These are phyloP conservation scores for Amiota minor DNA, from an alignment of 2,888 invertebrate species.

Conservation along the genomic window DNA sequence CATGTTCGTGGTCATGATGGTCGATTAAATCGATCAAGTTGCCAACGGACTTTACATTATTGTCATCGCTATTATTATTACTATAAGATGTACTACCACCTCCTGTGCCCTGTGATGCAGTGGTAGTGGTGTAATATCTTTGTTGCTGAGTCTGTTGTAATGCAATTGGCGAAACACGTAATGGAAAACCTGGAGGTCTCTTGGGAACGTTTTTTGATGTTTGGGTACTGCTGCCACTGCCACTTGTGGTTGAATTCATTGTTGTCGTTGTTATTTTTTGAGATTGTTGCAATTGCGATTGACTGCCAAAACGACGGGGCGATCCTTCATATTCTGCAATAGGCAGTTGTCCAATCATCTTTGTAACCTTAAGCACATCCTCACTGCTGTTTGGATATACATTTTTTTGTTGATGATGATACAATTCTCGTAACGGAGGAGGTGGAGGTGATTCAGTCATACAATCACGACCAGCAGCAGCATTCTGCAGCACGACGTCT, in stretches of 20 bases:
- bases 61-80: conserved; percentile 36
- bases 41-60: conserved; percentile 53
- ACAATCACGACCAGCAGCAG: conserved; percentile 14
- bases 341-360: conserved; percentile 76
- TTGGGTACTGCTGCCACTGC: conserved; percentile 48
- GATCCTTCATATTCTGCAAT: conserved; percentile 95
- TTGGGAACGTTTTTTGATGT: conserved; percentile 76
- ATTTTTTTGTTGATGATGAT: conserved; percentile 30
- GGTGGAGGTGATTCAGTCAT: neutral
- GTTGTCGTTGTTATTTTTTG: conserved; percentile 73
- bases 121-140: conserved; percentile 38
- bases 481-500: neutral
- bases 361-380: conserved; percentile 72
- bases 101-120: too few species aligned
- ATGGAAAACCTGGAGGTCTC: conserved; percentile 87
- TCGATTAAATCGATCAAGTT: conserved; percentile 65
- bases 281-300: conserved; percentile 27
- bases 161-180: conserved; percentile 73
- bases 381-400: conserved; percentile 53
- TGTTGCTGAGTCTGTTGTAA: conserved; percentile 42
- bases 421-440: conserved; percentile 19
- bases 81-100: conserved; percentile 19
- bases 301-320: conserved; percentile 85
- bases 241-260: conserved; percentile 45
- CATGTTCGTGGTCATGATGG: conserved; percentile 45